Evolutionary conservation across 2,888 invertebrate genomes (phyloP).

Genomic region (Eupithecia vulgata): DNA sequence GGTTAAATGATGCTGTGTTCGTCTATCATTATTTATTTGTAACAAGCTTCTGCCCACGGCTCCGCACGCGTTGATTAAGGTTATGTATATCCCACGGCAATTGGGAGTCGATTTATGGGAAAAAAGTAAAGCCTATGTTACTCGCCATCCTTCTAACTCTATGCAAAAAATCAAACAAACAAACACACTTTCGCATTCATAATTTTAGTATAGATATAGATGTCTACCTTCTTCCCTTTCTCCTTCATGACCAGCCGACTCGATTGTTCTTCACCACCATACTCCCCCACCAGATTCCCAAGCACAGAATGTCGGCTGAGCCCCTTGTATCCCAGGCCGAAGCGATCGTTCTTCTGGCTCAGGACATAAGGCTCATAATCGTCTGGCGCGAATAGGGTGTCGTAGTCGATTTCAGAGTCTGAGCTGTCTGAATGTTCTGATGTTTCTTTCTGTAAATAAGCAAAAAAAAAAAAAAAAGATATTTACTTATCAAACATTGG

Average conservation of each 20-base stretch:
- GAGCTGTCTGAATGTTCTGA: conserved; percentile 56
- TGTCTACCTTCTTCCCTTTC: conserved; percentile 73
- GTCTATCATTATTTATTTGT: no score
- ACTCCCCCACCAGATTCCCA: conserved; percentile 68
- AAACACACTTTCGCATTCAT: no score
- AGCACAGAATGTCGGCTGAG: conserved; percentile 87
- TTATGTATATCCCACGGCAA: no score
- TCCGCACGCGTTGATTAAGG: no score
- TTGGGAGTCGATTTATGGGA: no score
- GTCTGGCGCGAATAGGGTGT: conserved; percentile 89
- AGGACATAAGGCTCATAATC: conserved; percentile 90
- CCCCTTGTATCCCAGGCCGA: conserved; percentile 91
- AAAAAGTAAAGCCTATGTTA: no score
- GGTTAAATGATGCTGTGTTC: no score
- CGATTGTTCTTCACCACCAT: conserved; percentile 55
- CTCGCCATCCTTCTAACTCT: no score
- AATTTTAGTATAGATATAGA: no score
- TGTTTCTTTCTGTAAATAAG: conserved; percentile 52
- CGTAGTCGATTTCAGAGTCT: conserved; percentile 82
- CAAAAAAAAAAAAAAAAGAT: neutral
- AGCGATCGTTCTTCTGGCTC: conserved; percentile 90
- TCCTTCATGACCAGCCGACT: conserved; percentile 77
- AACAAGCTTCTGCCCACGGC: no score
- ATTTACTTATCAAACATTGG: no score
- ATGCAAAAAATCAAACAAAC: no score